Base-by-base conservation (phyloP, 2,888 invertebrate species). In the Diplazon laetatorius region DNA sequence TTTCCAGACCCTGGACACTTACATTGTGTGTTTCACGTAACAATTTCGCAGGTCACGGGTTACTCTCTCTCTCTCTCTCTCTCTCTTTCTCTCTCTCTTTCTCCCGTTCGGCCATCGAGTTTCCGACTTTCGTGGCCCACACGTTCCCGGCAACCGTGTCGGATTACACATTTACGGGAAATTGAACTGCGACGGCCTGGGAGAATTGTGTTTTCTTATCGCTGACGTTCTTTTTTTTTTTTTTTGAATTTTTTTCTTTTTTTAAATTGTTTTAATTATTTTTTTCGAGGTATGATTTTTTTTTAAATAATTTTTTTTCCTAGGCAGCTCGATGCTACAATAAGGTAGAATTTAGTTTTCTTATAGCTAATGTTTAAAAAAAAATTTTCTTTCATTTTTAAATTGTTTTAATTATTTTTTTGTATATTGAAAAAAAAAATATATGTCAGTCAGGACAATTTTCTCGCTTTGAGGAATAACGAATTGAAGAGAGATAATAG, bases 1-100 rank as follows among this genome's bases (percentile, higher is more conserved):
- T 59, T 16, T 30, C 37, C 10, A 16, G 14, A n/a, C n/a, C n/a
- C n/a, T n/a, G n/a, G n/a, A n/a, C 16, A 37, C 20, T 59, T 59
- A 20, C 39, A 39, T 59, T 39, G 35, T 59, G 37, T 59, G 37
- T 39, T 59, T 59, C 20, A 18, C 20, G 59, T n/a, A 18, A 59
- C 20, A 10, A 37, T 59, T 59, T 59, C 12, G 39, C 30, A 57
- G 18, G n/a, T 59, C 39, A 37, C 59, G 37, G 6, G 30, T 6
- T 30, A n/a, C n/a, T n/a, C n/a, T n/a, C n/a, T n/a, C n/a, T n/a
- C n/a, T n/a, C n/a, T n/a, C n/a, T n/a, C n/a, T n/a, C n/a, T n/a
- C n/a, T n/a, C n/a, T n/a, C n/a, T n/a, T n/a, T n/a, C n/a, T n/a
- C n/a, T n/a, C n/a, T n/a, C n/a, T n/a, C n/a, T n/a, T n/a, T n/a